Percentiles rank a stretch among this genome's conserved stretches.
These are phyloP conservation scores for Crocuta crocuta DNA, from an alignment of 2,113 vertebrate species.

Conservation along the genomic window DNA sequence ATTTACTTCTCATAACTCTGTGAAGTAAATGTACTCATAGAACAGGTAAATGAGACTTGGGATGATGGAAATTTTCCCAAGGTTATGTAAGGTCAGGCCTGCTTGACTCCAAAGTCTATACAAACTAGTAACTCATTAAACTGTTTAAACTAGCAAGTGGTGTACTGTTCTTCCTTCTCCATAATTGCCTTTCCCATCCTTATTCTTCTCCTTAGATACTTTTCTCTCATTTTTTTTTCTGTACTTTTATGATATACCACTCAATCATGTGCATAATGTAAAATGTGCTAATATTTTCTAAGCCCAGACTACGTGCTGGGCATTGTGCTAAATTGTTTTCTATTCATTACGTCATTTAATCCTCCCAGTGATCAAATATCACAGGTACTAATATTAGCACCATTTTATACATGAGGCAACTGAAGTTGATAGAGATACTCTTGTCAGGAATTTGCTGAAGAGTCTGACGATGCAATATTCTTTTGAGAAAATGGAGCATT, in stretches of 20 bases:
- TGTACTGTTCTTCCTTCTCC: background rate
- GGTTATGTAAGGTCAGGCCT: background rate
- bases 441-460: background rate
- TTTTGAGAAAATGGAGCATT: background rate
- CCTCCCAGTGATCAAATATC: background rate
- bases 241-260: background rate
- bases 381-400: background rate
- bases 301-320: background rate
- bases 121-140: background rate
- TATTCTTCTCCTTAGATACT: background rate
- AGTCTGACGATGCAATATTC: background rate
- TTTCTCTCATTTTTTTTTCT: background rate
- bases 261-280: background rate
- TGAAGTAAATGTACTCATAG: background rate
- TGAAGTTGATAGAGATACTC: background rate
- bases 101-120: background rate
- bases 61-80: background rate
- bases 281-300: background rate
- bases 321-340: background rate
- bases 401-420: background rate
- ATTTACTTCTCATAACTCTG: background rate
- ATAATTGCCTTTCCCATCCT: background rate
- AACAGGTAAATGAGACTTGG: background rate
- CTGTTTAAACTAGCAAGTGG: background rate
- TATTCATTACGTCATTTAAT: background rate